Percentiles rank a stretch among this genome's conserved stretches.
Conservation (phyloP, 64 coral and sea anemone species). For the Dendrophyllia cribrosa region DNA sequence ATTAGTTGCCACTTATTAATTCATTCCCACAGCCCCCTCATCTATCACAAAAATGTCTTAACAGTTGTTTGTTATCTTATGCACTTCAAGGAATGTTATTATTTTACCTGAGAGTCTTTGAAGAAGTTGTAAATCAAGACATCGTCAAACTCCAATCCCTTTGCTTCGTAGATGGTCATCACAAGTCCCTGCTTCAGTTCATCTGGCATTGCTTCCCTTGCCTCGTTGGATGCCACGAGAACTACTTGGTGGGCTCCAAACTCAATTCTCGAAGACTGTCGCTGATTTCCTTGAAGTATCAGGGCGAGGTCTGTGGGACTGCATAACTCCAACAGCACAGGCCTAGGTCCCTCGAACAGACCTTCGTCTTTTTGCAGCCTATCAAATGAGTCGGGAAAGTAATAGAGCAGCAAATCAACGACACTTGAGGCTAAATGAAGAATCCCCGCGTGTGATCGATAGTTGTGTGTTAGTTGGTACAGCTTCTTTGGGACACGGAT, state of each 20-base stretch:
- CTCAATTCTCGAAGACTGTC: constrained; percentile 60
- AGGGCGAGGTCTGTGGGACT: constrained; percentile 62
- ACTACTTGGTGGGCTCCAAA: constrained; percentile 71
- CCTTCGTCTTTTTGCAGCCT: constrained; percentile 84
- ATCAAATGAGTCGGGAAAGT: constrained; percentile 97
- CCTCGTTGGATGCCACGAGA: constrained; percentile 61
- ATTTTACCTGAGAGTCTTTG: constrained; percentile 66
- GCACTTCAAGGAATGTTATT: no score
- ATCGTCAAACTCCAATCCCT: constrained; percentile 78
- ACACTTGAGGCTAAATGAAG: constrained; percentile 89
- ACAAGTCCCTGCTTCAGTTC: constrained; percentile 67
- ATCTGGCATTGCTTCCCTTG: constrained; percentile 55
- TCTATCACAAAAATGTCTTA: no score
- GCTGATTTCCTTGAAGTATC: constrained; percentile 65
- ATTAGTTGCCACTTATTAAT: no score
- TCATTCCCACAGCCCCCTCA: no score
- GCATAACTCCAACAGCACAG: constrained; percentile 59
- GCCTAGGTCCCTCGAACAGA: constrained; percentile 85
- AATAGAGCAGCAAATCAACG: constrained; percentile 70
- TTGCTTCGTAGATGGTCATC: constrained; percentile 68
- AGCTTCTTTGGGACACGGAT: constrained; percentile 74
- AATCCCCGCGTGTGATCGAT: constrained; percentile 92
- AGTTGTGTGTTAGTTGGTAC: constrained; percentile 91
- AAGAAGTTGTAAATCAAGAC: constrained; percentile 77
- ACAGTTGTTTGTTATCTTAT: no score